Percentiles rank a stretch among this genome's conserved stretches.
phyloP scores from a whole-genome alignment of 2,888 invertebrate species.

The Salpingus planirostris region DNA sequence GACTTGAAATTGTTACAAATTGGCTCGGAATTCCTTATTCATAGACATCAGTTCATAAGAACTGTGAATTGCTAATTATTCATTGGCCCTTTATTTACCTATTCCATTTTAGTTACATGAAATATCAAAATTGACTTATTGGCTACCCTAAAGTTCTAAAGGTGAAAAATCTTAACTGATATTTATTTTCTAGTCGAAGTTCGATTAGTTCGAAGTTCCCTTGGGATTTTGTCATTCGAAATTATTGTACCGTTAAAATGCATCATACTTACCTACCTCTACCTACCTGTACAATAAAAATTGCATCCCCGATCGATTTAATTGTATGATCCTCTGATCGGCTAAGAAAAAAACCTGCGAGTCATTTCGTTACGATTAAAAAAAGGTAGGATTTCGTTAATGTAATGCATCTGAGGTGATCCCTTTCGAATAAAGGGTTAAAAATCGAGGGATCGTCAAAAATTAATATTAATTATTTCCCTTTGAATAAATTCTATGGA shows the following conservation, averaged over 20 bases:
- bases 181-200: too few relatives aligned
- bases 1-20: background rate
- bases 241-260: too few relatives aligned
- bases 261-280: too few relatives aligned
- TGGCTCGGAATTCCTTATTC: background rate
- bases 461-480: slow-evolving; percentile 13
- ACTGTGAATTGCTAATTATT: too few relatives aligned
- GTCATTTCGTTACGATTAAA: background rate
- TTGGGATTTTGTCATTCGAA: too few relatives aligned
- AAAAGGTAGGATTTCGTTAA: too few relatives aligned
- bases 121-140: too few relatives aligned
- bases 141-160: too few relatives aligned
- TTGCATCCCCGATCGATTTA: background rate
- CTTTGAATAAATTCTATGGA: slow-evolving; percentile 1
- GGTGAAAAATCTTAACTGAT: too few relatives aligned
- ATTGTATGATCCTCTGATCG: background rate
- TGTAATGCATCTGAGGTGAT: too few relatives aligned
- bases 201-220: too few relatives aligned
- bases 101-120: background rate
- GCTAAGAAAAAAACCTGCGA: background rate
- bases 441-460: slow-evolving; percentile 6
- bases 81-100: background rate
- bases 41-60: too few relatives aligned
- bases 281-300: background rate
- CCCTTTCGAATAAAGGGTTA: slow-evolving; percentile 4